phyloP scores from a whole-genome alignment of 2,797 vertebrate genomes.

The Scleropages formosus region DNA sequence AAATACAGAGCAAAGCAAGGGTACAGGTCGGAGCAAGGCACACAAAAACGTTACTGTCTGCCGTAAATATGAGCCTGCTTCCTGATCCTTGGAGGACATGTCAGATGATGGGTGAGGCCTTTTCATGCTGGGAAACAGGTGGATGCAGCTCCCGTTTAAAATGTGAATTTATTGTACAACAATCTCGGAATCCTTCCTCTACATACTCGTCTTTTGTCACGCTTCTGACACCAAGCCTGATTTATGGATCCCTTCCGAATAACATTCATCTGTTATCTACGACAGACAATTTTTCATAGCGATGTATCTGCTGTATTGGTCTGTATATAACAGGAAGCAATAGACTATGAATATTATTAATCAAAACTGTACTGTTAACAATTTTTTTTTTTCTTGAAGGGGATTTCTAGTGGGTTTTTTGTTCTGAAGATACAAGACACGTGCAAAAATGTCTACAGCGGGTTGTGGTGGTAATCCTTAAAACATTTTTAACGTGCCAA shows the following conservation, averaged over 20 bases:
- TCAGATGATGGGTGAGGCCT: background rate
- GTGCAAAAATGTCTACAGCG: background rate
- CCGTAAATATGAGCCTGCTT: background rate
- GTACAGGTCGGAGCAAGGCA: background rate
- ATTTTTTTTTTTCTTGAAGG: background rate
- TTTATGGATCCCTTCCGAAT: conserved; percentile 58
- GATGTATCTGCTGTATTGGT: conserved; percentile 30
- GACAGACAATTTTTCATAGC: conserved; percentile 56
- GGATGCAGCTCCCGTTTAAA: conserved; percentile 39
- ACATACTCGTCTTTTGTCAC: conserved; percentile 54
- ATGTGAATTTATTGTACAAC: conserved; percentile 54
- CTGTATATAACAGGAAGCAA: conserved; percentile 28
- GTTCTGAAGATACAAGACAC: background rate
- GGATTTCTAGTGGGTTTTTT: background rate
- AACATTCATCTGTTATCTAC: conserved; percentile 54
- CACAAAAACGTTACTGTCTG: background rate
- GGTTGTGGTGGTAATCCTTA: background rate
- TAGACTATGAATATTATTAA: conserved; percentile 36
- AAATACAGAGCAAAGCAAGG: background rate
- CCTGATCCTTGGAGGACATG: background rate
- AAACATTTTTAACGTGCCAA: background rate
- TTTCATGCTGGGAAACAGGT: background rate
- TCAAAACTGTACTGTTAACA: conserved; percentile 2
- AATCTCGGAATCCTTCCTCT: conserved; percentile 45
- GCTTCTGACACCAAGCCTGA: conserved; percentile 40